A percentile compares a stretch with the other conserved stretches of the same genome.
These are phyloP conservation scores for Tamandua tetradactyla DNA, from an alignment of 2,797 vertebrate genomes.

Conservation along the genomic window DNA sequence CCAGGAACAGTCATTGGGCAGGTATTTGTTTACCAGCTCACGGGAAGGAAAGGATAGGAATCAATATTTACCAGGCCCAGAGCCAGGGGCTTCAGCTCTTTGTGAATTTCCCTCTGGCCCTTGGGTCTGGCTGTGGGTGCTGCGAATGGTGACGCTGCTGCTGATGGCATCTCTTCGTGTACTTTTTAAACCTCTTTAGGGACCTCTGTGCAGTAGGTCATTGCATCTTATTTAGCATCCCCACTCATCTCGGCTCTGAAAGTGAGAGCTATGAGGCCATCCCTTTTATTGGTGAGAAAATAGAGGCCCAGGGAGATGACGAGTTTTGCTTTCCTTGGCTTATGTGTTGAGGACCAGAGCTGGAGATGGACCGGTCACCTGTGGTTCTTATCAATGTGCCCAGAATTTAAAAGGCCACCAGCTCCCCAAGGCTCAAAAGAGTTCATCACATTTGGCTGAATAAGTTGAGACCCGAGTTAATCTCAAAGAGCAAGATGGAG, in stretches of 20 bases:
- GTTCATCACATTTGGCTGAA: no score
- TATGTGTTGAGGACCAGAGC: no score
- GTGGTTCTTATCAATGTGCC: neutral
- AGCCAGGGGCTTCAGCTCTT: neutral
- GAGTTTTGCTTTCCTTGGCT: no score
- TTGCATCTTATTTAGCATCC: neutral
- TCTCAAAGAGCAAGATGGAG: neutral
- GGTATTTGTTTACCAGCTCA: neutral
- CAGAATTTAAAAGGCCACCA: neutral
- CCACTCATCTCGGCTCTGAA: no score
- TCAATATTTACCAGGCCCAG: neutral
- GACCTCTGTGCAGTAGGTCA: neutral
- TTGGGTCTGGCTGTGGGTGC: neutral
- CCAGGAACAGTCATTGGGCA: neutral
- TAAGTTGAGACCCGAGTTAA: neutral
- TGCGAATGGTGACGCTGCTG: accelerated
- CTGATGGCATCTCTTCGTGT: neutral
- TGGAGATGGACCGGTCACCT: neutral
- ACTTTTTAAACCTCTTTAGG: neutral
- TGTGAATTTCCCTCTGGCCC: neutral
- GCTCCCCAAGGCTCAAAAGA: neutral
- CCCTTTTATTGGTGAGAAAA: neutral
- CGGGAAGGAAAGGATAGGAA: neutral
- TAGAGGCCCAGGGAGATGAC: neutral
- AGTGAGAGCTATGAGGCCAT: neutral